Percentiles rank a stretch among this genome's conserved stretches.
Evolutionary conservation across 2,113 vertebrate genomes (phyloP).

Genomic region (Kryptolebias marmoratus): DNA sequence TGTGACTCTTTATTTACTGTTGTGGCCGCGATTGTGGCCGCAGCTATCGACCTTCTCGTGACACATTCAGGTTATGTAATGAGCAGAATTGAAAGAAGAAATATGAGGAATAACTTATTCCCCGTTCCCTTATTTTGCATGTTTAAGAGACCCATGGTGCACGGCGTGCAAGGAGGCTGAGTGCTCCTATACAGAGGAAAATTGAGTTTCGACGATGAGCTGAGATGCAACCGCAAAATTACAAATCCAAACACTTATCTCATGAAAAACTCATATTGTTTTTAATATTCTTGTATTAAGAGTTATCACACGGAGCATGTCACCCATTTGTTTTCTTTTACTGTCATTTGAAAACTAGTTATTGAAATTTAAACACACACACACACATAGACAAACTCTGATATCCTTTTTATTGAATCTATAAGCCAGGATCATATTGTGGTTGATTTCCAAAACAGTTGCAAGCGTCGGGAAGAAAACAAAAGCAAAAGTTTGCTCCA

Average conservation of each 20-base stretch:
- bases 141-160: constrained; percentile 9
- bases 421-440: constrained; percentile 34
- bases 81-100: constrained; percentile 10
- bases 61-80: constrained; percentile 20
- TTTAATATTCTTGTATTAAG: constrained; percentile 48
- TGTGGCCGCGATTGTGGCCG: constrained; percentile 6
- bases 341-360: constrained; percentile 41
- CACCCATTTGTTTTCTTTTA: constrained; percentile 36
- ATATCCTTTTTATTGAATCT: constrained; percentile 41
- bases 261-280: constrained; percentile 48
- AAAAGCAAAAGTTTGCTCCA: background rate
- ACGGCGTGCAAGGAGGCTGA: constrained; percentile 19
- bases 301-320: constrained; percentile 31
- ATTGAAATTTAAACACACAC: constrained; percentile 28
- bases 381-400: constrained; percentile 10
- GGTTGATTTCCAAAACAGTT: constrained; percentile 49
- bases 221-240: constrained; percentile 43
- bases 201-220: constrained; percentile 51
- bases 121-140: constrained; percentile 16
- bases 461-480: constrained; percentile 21
- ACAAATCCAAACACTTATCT: constrained; percentile 47
- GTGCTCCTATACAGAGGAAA: constrained; percentile 37
- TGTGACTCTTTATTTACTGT: constrained; percentile 17
- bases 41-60: constrained; percentile 11
- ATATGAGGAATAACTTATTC: constrained; percentile 31